Base-by-base conservation (phyloP, 2,888 invertebrate species). In the Coenonympha arcania region DNA sequence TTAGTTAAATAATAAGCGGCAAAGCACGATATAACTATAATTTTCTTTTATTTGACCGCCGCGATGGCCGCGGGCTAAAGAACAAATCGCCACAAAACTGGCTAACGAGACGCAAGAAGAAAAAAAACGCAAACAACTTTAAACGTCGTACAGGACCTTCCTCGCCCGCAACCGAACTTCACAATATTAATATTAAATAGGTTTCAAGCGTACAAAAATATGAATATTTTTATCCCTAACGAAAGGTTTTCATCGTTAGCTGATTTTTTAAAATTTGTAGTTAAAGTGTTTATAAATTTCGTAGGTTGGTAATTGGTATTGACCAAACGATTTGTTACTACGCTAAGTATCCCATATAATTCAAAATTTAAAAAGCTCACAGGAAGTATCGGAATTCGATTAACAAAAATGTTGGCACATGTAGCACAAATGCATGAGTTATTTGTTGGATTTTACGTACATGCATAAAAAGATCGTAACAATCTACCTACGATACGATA, bases 1-100 rank as follows among this genome's bases (percentile, higher is more conserved):
- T 79, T 82, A 81, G 80, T 83, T 85, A 79, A 80, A 82, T 84
- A 84, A 82, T 79, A 79, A 82, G 79, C 78, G 76, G 74, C 69
- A 66, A 65, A 66, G 71, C 69, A 76, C 74, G 78, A 75, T 81
- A 69, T 80, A 83, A 83, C 79, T 82, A 81, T 80, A 79, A 79
- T 81, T 76, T 79, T 65, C 68, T 77, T 83, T 83, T 80, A 76
- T 82, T 81, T 77, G 76, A 65, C 68, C 71, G 76, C 75, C 72
- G 73, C 70, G 52, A 56, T 54, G 63, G 76, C 71, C 73, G 64
- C 68, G 63, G 72, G 76, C 64, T 61, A 59, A 59, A 68, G 61
- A 68, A 65, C 73, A 62, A 76, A 73, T 76, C 73, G 67, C 69
- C 69, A 63, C 73, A 68, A 71, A 73, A 69, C 73, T 65, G 68